Base-by-base conservation (phyloP, 2,113 vertebrate genomes). In the Trichomycterus rosablanca region DNA sequence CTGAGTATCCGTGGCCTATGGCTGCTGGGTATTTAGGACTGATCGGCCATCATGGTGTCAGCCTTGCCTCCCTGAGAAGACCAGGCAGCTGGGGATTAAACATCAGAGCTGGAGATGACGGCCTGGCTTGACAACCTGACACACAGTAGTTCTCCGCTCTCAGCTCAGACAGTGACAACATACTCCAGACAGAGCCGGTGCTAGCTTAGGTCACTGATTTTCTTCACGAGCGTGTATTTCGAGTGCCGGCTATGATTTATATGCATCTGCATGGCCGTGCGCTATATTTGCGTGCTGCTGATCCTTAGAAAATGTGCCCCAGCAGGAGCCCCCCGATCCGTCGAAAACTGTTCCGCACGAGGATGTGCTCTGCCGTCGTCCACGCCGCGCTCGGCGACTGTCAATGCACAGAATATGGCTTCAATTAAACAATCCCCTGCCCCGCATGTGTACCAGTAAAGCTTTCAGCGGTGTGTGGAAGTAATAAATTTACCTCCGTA, bases 401-500 rank as follows among this genome's bases (percentile, higher is more conserved):
- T n/a, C 37, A 11, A 26, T 8, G 5, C 11, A 40, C 22, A 7
- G 8, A 5, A 8, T 16, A 26, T 37, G 35, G 24, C 42, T 23
- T 49, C 45, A 53, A 2, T 42, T 42, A 42, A 63, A 45, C 49
- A 55, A 46, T 12, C 11, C 19, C 37, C 16, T 22, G 28, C 11
- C 19, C 32, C n/a, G 15, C 15, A 2, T 7, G 40, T 5, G 10
- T 14, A 26, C n/a, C 52, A 23, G 39, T 12, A 12, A 28, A n/a
- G 32, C 16, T 58, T 35, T 45, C 53, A n/a, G 12, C 49, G 26
- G 66, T 65, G 48, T 68, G 65, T 44, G 56, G 62, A 74, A 74
- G 45, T 66, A 60, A 57, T 66, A 14, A 35, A 66, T 71, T 62
- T 80, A 76, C 67, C 74, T 39, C 53, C 40, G 45, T 74, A 59